Percentiles rank a stretch among this genome's conserved stretches.
phyloP scores from a whole-genome alignment of 2,888 invertebrate species.

The Ellobium chinense region DNA sequence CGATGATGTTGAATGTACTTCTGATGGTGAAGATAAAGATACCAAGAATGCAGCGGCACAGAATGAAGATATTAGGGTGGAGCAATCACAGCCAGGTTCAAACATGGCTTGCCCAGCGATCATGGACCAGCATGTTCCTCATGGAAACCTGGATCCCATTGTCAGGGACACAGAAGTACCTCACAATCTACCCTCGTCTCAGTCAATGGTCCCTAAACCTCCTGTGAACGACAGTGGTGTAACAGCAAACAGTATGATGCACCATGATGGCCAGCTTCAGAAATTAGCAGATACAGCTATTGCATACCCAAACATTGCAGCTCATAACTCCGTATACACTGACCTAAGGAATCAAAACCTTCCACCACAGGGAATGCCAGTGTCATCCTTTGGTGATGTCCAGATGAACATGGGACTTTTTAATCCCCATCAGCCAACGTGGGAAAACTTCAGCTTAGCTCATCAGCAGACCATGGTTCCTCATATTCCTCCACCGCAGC shows the following conservation, averaged over 20 bases:
- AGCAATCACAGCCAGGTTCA: neutral
- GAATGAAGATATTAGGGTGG: neutral
- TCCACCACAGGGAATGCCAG: neutral
- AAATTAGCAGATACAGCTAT: neutral
- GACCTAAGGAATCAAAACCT: conserved; percentile 1
- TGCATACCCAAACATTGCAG: neutral
- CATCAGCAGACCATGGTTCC: neutral
- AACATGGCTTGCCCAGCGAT: neutral
- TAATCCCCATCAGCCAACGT: conserved; percentile 1
- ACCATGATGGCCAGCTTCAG: neutral
- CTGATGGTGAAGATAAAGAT: neutral
- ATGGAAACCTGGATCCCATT: neutral
- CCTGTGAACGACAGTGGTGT: neutral
- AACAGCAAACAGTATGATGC: neutral
- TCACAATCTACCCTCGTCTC: neutral
- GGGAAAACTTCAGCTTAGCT: conserved; percentile 21
- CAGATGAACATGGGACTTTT: conserved; percentile 2
- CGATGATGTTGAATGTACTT: neutral
- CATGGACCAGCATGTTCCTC: neutral
- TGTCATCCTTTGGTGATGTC: conserved; percentile 2
- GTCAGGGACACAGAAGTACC: neutral
- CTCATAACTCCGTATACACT: conserved; percentile 9
- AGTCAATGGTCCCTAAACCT: neutral
- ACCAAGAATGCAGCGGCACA: neutral
- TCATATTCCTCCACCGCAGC: neutral